Base-by-base conservation (phyloP, 2,888 invertebrate species). In the Brenthis ino region DNA sequence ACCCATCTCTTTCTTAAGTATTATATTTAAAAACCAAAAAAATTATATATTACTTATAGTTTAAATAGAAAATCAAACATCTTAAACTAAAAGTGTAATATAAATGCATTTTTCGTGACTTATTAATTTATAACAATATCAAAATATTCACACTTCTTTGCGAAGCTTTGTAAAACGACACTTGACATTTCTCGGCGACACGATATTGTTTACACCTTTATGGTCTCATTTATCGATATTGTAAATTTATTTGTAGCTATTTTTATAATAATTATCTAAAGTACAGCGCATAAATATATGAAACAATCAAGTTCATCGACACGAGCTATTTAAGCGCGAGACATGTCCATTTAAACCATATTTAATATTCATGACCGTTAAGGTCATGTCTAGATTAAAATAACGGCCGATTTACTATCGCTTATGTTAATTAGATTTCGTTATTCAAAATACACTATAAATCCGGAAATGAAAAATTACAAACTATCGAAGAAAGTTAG, bases 271-370 rank as follows among this genome's bases (percentile, higher is more conserved):
- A 68, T 57, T 50, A 37, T 57, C 28, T 50, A 14, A 3, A 1
- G 48, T 37, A 66, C 65, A 65, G 61, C 55, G 14, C 33, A 20
- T 58, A 61, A 20, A 48, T 77, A 79, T 78, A 79, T 74, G 71
- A 74, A 73, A 71, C 70, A 74, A 77, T 82, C 77, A 83, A 80
- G 90, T 89, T 90, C 89, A 86, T 85, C 81, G 86, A 86, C 87
- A 82, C 79, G 69, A 77, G 72, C 79, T 84, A 84, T 85, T 85
- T 83, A 81, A 82, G 82, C 82, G 79, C 76, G 76, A 77, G 79
- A 81, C 81, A 81, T 80, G 79, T 84, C 72, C 77, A 77, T 78
- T 82, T 79, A 73, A 74, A 72, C 64, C 72, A 74, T 79, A 80
- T 81, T 85, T 82, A 82, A 83, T 82, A 81, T 82, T 78, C 75